Evolutionary conservation across 2,888 invertebrate species (phyloP).

Genomic region (Xestoiulus laeticollis): DNA sequence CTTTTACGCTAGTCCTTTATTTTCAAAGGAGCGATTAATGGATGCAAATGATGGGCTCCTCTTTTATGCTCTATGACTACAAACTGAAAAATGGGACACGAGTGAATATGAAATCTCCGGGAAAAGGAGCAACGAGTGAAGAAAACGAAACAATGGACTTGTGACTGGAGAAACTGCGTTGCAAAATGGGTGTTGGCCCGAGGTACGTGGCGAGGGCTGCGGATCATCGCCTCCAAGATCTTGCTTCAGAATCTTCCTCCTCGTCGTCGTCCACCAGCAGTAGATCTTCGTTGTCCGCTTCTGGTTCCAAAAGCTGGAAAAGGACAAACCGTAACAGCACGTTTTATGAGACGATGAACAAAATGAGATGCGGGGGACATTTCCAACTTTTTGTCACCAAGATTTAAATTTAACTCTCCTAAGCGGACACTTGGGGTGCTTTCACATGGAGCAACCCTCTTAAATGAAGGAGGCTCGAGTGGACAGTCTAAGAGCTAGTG

Average conservation of each 20-base stretch:
- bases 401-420: too few relatives aligned
- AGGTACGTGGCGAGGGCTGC: neutral
- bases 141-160: slow-evolving; percentile 38
- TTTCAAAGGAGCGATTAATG: slow-evolving; percentile 21
- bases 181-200: neutral
- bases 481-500: too few relatives aligned
- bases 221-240: slow-evolving; percentile 86
- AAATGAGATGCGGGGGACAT: too few relatives aligned
- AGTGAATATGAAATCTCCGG: slow-evolving; percentile 23
- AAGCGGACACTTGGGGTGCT: too few relatives aligned
- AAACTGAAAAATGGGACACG: slow-evolving; percentile 23
- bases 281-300: slow-evolving; percentile 69
- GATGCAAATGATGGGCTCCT: slow-evolving; percentile 20
- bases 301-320: slow-evolving; percentile 56
- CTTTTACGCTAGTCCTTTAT: neutral
- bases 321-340: neutral
- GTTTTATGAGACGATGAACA: neutral
- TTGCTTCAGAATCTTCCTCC: slow-evolving; percentile 83
- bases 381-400: too few relatives aligned
- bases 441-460: too few relatives aligned
- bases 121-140: slow-evolving; percentile 27
- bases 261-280: slow-evolving; percentile 87
- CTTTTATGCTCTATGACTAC: neutral
- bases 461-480: too few relatives aligned
- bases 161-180: slow-evolving; percentile 45